Evolutionary conservation across 2,113 vertebrate genomes (phyloP).

Genomic region (Clarias macrocephalus): DNA sequence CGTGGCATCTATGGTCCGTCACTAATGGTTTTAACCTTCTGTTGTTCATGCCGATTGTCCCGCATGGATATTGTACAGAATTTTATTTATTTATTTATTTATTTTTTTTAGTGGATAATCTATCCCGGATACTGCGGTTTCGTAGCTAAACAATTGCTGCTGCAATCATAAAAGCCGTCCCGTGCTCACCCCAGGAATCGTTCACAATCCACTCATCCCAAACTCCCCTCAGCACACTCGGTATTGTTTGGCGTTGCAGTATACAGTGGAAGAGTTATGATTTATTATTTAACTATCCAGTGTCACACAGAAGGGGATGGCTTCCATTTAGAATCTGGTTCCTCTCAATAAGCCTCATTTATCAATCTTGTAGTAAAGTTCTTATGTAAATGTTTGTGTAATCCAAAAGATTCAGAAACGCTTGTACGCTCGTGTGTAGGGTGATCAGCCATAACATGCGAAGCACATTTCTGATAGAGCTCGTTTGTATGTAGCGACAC

Average conservation of each 20-base stretch:
- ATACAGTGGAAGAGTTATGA: background rate
- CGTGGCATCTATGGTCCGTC: constrained; percentile 16
- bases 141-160: background rate
- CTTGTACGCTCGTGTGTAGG: no score
- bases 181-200: background rate
- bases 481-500: background rate
- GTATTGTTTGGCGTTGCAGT: no score
- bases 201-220: background rate
- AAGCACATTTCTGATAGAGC: background rate
- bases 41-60: background rate
- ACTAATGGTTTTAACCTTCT: background rate
- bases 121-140: background rate
- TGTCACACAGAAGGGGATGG: no score
- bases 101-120: background rate
- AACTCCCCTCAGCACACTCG: background rate
- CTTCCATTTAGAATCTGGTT: background rate
- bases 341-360: background rate
- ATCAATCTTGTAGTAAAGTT: background rate
- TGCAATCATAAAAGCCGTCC: background rate
- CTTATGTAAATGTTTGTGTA: background rate
- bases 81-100: no score
- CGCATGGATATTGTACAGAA: background rate
- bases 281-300: background rate
- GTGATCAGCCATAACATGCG: background rate
- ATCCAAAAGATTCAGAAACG: background rate